Percentiles rank a stretch among this genome's conserved stretches.
These are phyloP conservation scores for Dicrostonyx torquatus DNA, from an alignment of 2,797 vertebrate genomes.

Conservation along the genomic window DNA sequence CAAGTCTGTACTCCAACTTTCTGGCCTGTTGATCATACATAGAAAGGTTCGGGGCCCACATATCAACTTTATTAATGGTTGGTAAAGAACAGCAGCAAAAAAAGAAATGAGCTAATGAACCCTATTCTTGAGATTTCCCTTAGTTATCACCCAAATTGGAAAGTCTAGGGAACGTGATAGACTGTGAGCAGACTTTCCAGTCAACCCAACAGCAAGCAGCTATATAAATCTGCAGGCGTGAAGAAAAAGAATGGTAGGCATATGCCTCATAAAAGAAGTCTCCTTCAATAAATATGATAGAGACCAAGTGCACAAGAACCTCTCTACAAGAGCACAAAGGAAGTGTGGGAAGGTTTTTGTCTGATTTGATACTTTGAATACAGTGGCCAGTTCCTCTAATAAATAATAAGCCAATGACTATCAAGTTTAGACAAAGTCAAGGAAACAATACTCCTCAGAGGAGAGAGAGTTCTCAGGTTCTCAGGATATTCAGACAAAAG, in stretches of 20 bases:
- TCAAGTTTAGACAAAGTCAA: neutral
- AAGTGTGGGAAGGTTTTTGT: neutral
- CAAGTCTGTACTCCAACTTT: neutral
- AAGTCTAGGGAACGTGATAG: neutral
- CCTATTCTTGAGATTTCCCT: neutral
- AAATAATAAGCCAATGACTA: neutral
- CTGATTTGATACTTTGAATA: neutral
- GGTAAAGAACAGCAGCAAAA: neutral
- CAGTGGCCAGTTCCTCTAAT: neutral
- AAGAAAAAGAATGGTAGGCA: neutral
- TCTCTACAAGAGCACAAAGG: neutral
- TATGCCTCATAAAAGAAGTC: neutral
- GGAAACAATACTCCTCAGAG: neutral
- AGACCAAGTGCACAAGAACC: neutral
- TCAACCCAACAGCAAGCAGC: neutral
- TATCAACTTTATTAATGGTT: neutral
- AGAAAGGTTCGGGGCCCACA: neutral
- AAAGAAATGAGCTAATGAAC: neutral
- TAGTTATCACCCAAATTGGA: neutral
- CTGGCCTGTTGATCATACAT: neutral
- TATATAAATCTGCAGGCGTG: neutral
- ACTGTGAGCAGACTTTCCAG: neutral
- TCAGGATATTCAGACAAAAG: neutral
- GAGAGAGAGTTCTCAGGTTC: neutral
- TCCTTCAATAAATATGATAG: too few relatives aligned